Conservation (phyloP, 35 echinoderm and acorn worm species). For the Apostichopus californicus region DNA sequence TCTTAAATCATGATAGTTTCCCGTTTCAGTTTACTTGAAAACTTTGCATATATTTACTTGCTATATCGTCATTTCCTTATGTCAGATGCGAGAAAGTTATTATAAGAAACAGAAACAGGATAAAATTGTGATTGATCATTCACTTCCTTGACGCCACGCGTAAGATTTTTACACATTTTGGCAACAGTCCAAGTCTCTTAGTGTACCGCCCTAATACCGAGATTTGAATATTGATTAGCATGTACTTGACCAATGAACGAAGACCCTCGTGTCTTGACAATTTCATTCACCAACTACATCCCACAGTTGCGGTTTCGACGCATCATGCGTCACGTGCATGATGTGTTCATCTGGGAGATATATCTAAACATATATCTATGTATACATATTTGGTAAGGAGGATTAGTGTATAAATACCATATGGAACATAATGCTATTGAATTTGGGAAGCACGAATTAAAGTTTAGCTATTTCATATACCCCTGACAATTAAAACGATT, state of each 20-base stretch:
- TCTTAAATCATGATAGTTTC: too few relatives aligned
- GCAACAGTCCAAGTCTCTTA: not conserved
- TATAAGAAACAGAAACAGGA: not conserved
- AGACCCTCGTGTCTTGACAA: too few relatives aligned
- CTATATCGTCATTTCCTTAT: not conserved
- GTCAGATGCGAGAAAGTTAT: not conserved
- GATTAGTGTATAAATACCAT: not conserved
- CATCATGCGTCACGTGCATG: not conserved
- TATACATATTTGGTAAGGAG: too few relatives aligned
- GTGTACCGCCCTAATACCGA: too few relatives aligned
- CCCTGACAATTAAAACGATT: too few relatives aligned
- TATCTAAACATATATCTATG: too few relatives aligned
- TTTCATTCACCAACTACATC: too few relatives aligned
- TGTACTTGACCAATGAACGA: not conserved
- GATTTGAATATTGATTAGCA: not conserved
- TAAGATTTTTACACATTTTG: not conserved
- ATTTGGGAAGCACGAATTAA: not conserved
- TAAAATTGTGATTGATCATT: not conserved
- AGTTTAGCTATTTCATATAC: too few relatives aligned
- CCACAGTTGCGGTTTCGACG: not conserved
- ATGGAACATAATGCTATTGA: not conserved
- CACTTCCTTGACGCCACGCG: not conserved
- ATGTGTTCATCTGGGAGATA: too few relatives aligned
- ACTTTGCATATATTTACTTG: too few relatives aligned
- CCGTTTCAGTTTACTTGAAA: not conserved